Evolutionary conservation across 2,797 vertebrate species (phyloP).

Genomic region (Silurus aristotelis): DNA sequence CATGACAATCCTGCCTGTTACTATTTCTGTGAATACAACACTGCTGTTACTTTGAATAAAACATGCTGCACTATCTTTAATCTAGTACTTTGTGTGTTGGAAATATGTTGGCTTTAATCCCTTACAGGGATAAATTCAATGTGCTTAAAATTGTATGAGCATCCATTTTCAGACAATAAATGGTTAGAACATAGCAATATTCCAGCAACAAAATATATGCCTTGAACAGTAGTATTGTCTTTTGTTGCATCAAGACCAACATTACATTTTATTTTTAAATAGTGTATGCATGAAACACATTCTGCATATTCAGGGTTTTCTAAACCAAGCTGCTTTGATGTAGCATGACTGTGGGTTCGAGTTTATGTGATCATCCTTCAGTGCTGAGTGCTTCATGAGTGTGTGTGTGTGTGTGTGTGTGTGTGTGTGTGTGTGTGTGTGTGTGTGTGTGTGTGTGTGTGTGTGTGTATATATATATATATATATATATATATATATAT

Average conservation of each 20-base stretch:
- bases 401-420: no score
- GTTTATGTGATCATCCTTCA: neutral
- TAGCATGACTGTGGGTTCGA: neutral
- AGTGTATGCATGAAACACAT: neutral
- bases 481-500: no score
- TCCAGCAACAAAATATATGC: constrained; percentile 51
- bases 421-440: no score
- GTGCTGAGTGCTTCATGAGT: neutral
- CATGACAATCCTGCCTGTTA: constrained; percentile 35
- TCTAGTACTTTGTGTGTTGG: constrained; percentile 31
- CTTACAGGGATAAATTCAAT: constrained; percentile 36
- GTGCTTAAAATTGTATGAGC: constrained; percentile 42
- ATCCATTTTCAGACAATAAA: constrained; percentile 47
- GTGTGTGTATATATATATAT: no score
- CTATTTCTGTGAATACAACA: constrained; percentile 16
- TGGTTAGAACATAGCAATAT: constrained; percentile 40
- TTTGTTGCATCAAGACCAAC: constrained; percentile 19
- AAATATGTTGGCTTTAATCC: constrained; percentile 24
- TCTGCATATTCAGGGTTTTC: neutral
- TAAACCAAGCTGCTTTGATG: neutral
- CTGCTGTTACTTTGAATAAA: constrained; percentile 22
- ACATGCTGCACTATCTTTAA: constrained; percentile 23
- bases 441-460: no score
- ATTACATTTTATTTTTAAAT: constrained; percentile 10
- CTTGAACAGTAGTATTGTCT: neutral